A percentile compares a stretch with the other conserved stretches of the same genome.
phyloP scores from a whole-genome alignment of 1,140 invertebrate genomes.

The Helicoverpa armigera region DNA sequence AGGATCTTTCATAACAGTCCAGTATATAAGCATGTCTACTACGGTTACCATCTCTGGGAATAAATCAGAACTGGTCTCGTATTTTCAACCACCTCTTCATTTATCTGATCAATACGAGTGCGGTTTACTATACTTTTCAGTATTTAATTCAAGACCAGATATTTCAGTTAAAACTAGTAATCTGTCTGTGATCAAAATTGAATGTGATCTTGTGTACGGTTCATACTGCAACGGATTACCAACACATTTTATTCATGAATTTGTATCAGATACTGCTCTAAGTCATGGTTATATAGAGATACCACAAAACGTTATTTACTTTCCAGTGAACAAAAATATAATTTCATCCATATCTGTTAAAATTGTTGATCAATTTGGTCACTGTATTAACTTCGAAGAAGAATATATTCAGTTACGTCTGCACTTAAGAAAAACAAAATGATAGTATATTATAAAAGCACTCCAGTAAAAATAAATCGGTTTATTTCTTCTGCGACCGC shows the following conservation, averaged over 20 bases:
- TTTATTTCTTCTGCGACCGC: background rate
- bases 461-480: background rate
- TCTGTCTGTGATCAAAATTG: background rate
- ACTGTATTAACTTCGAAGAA: conserved; percentile 8
- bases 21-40: background rate
- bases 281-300: background rate
- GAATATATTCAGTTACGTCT: conserved; percentile 14
- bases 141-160: background rate
- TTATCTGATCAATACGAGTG: no score
- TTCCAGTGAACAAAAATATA: conserved; percentile 25
- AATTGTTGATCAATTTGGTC: background rate
- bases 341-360: background rate
- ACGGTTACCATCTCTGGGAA: background rate
- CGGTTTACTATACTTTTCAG: conserved; percentile 6
- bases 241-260: conserved; percentile 1
- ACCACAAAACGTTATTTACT: conserved; percentile 16
- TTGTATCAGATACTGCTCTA: conserved; percentile 3
- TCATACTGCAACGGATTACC: conserved; percentile 3
- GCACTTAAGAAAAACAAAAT: conserved; percentile 16
- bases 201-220: conserved; percentile 18
- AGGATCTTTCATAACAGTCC: background rate
- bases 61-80: no score
- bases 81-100: background rate
- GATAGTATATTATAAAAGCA: no score
- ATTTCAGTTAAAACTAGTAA: background rate